Evolutionary conservation across 2,797 vertebrate genomes (phyloP).

Genomic region (Propithecus deckenii): DNA sequence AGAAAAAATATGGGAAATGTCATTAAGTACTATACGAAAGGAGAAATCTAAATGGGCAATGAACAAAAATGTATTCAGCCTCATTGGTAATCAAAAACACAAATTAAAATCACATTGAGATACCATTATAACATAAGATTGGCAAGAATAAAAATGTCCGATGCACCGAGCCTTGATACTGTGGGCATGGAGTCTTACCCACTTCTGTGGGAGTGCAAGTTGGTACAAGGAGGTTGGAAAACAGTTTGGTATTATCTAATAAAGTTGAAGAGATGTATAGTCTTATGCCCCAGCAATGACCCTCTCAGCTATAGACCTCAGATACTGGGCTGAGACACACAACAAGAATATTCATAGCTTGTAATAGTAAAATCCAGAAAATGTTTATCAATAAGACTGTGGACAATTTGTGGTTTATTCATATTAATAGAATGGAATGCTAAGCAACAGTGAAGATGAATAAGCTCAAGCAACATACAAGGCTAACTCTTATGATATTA

Average conservation of each 20-base stretch:
- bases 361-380: neutral
- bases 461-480: neutral
- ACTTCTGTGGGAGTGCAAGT: neutral
- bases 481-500: neutral
- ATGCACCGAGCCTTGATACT: neutral
- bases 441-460: neutral
- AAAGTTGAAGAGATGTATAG: neutral
- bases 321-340: neutral
- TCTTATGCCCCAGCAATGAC: neutral
- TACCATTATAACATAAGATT: neutral
- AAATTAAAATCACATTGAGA: neutral
- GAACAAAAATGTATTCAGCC: neutral
- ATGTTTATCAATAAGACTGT: neutral
- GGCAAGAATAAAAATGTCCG: constrained; percentile 8
- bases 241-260: neutral
- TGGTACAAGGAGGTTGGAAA: neutral
- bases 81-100: neutral
- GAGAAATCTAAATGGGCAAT: neutral
- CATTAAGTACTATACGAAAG: neutral
- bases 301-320: neutral
- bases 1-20: neutral
- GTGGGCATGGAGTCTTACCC: neutral
- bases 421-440: neutral
- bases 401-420: neutral
- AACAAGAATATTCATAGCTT: neutral